Base-by-base conservation (phyloP, 2,797 vertebrate genomes). In the Girardinus metallicus region DNA sequence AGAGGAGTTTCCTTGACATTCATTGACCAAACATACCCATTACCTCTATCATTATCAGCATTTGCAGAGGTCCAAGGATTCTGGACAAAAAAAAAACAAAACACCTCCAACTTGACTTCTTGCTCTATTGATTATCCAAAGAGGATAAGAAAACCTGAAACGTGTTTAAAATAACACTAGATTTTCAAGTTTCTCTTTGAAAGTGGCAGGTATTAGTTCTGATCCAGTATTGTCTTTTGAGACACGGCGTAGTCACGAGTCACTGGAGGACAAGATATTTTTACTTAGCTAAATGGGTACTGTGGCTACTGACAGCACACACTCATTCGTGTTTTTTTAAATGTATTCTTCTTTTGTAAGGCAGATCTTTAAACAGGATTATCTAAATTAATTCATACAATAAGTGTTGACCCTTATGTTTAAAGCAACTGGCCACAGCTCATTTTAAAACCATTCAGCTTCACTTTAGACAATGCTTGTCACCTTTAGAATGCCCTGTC, bases 221-320 rank as follows among this genome's bases (percentile, higher is more conserved):
- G 68, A 88, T 88, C 81, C 77, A 72, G 83, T 66, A 66, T 57
- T 46, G 71, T 80, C 74, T 87, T 78, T 84, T 82, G 83, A 85
- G 75, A 89, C 78, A 71, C 3, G 0, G 29, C 1, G 16, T 29
- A 64, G 85, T 81, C 80, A 83, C 77, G 77, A 80, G 76, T 66
- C 76, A 86, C 68, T 91, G 89, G 92, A 94, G 91, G 93, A 92
- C 90, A 83, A 79, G 82, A 88, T 92, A 94, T 92, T 92, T 94
- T 92, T 93, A 93, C 88, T 90, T 62, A 76, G 81, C 86, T 85
- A 77, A 90, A 80, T 60, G 21, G 74, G 73, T 85, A 83, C 76
- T 53, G 47, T 72, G 66, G 66, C 46, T 55, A 85, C 71, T 78
- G 76, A 89, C 80, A 83, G 73, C 74, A 71, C 51, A 10, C 2